phyloP scores from a whole-genome alignment of 1,140 invertebrate genomes.

The Drosophila subobscura region DNA sequence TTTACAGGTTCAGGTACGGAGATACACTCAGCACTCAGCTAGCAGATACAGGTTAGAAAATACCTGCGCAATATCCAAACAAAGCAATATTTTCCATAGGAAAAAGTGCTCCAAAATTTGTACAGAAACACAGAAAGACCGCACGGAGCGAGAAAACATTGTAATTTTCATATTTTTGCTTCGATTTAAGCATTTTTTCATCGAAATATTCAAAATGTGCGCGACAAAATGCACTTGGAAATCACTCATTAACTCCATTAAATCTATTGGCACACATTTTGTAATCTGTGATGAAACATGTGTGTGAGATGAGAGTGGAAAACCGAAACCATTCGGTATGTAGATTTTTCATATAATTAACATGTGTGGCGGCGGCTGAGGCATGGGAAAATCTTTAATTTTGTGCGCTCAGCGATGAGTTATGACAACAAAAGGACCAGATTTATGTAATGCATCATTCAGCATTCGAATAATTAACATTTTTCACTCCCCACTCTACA shows the following conservation, averaged over 20 bases:
- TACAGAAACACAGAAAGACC: too few species aligned
- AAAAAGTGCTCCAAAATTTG: too few species aligned
- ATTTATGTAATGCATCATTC: constrained; percentile 71
- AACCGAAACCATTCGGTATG: constrained; percentile 19
- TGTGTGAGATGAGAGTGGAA: neutral
- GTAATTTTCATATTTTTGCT: too few species aligned
- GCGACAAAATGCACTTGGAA: too few species aligned
- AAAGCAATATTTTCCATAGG: too few species aligned
- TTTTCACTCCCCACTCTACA: constrained; percentile 11
- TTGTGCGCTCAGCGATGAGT: constrained; percentile 8
- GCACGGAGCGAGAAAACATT: too few species aligned
- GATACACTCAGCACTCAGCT: neutral
- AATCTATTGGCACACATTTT: too few species aligned
- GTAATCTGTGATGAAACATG: too few species aligned
- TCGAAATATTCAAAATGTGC: too few species aligned
- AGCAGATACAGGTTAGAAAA: constrained; percentile 1
- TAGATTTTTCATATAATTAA: constrained; percentile 43
- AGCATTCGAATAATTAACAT: constrained; percentile 53
- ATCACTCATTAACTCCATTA: too few species aligned
- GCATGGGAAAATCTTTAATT: constrained; percentile 43
- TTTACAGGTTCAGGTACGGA: constrained; percentile 35
- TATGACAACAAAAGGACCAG: constrained; percentile 68
- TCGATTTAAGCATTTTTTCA: too few species aligned
- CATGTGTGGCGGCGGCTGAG: constrained; percentile 3
- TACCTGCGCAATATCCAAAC: constrained; percentile 6